Conservation (phyloP, 2,888 invertebrate species). For the Tortrix viridana region DNA sequence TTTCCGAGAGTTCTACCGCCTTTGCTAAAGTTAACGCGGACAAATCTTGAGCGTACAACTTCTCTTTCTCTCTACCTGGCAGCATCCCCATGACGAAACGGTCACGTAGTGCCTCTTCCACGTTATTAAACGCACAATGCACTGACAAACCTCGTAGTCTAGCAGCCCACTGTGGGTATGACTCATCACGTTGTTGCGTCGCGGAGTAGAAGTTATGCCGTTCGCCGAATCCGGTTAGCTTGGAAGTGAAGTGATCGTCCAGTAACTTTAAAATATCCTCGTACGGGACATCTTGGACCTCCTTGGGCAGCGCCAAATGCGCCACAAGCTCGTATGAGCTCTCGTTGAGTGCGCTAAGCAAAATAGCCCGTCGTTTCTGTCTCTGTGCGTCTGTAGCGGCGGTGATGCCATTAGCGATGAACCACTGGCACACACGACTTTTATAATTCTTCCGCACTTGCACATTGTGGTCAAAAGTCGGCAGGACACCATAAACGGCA, state of each 20-base stretch:
- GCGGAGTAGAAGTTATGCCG: constrained; percentile 7
- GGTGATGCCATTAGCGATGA: constrained; percentile 17
- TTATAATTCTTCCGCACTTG: neutral
- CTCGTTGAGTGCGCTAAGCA: constrained; percentile 42
- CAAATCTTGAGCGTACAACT: constrained; percentile 1
- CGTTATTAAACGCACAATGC: neutral
- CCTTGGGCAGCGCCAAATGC: too few species aligned
- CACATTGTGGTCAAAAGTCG: constrained; percentile 9
- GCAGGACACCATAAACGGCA: neutral
- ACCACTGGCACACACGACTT: neutral
- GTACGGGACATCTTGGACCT: too few species aligned
- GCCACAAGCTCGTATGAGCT: too few species aligned
- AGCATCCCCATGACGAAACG: constrained; percentile 3
- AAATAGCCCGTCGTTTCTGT: constrained; percentile 31
- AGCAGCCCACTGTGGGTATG: neutral
- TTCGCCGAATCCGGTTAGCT: neutral
- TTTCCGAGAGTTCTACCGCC: constrained; percentile 7
- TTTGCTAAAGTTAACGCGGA: constrained; percentile 1
- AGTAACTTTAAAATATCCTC: too few species aligned
- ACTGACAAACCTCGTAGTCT: neutral
- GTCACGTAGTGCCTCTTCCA: constrained; percentile 1
- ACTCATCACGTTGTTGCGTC: neutral
- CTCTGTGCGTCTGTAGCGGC: neutral
- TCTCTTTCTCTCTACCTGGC: constrained; percentile 1
- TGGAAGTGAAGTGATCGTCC: constrained; percentile 2